Conservation (phyloP, 2,113 vertebrate genomes). For the Cyanocitta stelleri region DNA sequence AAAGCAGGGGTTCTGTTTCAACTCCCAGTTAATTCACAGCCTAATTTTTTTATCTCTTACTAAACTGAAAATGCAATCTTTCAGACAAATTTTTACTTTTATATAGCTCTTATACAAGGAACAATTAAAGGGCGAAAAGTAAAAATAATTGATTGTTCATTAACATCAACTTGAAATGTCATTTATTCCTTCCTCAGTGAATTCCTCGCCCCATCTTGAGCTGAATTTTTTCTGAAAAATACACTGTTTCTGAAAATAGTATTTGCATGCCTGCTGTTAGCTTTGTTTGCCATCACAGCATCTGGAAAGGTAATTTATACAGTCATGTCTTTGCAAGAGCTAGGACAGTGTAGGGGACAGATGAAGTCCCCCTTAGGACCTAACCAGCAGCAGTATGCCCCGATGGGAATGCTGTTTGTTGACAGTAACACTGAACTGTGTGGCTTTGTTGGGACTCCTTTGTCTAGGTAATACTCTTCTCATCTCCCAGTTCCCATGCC, state of each 20-base stretch:
- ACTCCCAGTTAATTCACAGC: background rate
- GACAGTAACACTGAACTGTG: background rate
- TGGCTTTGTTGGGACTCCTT: background rate
- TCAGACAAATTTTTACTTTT: background rate
- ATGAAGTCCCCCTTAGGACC: background rate
- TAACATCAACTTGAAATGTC: background rate
- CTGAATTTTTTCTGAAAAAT: background rate
- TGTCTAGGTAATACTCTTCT: background rate
- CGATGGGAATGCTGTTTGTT: background rate
- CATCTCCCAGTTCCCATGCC: background rate
- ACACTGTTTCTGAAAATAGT: background rate
- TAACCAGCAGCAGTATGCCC: background rate
- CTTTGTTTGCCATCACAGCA: background rate
- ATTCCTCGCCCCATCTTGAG: background rate
- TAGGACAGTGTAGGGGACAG: background rate
- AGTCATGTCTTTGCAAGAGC: background rate
- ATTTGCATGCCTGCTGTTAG: background rate
- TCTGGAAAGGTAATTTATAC: background rate
- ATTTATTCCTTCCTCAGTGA: background rate
- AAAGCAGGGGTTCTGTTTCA: background rate
- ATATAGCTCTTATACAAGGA: background rate
- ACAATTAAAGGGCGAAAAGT: background rate
- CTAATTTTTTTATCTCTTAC: background rate
- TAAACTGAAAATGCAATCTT: background rate
- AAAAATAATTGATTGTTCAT: background rate